Conservation (phyloP, 2,797 vertebrate genomes). For the Remorina albescens region DNA sequence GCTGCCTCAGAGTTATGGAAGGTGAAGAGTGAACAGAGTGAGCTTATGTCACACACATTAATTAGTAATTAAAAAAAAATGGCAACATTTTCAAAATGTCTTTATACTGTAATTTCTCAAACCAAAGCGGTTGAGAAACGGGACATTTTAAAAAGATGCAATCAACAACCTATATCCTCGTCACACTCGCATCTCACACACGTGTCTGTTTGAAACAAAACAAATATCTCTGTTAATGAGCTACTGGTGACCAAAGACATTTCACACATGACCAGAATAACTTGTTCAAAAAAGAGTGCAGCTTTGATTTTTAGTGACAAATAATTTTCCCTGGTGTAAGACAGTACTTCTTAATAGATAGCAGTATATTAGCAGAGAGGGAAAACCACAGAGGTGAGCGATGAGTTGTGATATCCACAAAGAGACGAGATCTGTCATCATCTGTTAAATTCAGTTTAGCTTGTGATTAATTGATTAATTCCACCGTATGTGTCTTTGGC, state of each 20-base stretch:
- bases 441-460: constrained; percentile 9
- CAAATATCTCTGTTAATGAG: background rate
- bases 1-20: background rate
- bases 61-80: background rate
- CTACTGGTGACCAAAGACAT: background rate
- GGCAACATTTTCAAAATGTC: background rate
- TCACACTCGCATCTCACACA: background rate
- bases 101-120: background rate
- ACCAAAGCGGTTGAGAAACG: background rate
- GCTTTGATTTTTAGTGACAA: background rate
- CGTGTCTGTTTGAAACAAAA: background rate
- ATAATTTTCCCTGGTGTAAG: background rate
- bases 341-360: no score
- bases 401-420: no score
- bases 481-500: background rate
- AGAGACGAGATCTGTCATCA: background rate
- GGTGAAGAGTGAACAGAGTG: background rate
- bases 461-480: constrained; percentile 27
- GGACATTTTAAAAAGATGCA: background rate
- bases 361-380: no score
- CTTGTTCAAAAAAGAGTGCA: background rate
- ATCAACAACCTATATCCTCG: background rate
- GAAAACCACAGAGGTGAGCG: background rate
- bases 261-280: background rate
- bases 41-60: background rate